phyloP scores from a whole-genome alignment of 2,797 vertebrate genomes.

The Danio choprae region DNA sequence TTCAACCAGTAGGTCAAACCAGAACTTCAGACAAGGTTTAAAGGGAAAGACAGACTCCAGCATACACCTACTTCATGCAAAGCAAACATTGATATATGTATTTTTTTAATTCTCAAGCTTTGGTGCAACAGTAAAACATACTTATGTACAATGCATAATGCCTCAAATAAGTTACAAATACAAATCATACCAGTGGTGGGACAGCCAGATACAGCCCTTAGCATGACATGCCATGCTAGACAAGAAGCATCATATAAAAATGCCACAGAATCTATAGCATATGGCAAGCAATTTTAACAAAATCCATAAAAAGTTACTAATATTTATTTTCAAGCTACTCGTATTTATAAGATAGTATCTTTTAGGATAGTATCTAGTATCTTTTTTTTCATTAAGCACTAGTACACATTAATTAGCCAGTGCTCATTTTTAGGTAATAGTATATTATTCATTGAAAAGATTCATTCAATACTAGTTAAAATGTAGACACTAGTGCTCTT shows the following conservation, averaged over 20 bases:
- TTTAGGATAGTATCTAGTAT: too few relatives aligned
- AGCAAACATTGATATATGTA: slow-evolving; percentile 28
- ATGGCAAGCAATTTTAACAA: too few relatives aligned
- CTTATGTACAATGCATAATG: slow-evolving; percentile 1
- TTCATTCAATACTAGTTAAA: too few relatives aligned
- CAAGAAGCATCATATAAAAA: slow-evolving; percentile 39
- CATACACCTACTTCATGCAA: slow-evolving; percentile 50
- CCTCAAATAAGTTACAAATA: background rate
- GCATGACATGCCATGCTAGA: slow-evolving; percentile 43
- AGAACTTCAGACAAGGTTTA: background rate
- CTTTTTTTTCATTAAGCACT: too few relatives aligned
- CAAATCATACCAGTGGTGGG: slow-evolving; percentile 33
- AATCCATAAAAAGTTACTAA: too few relatives aligned
- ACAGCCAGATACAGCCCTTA: slow-evolving; percentile 13
- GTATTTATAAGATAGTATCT: too few relatives aligned
- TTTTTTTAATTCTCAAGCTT: background rate
- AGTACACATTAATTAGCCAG: too few relatives aligned
- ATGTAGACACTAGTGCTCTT: too few relatives aligned
- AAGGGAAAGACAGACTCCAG: background rate
- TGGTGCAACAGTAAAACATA: background rate
- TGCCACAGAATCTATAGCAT: slow-evolving; percentile 41
- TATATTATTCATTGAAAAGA: too few relatives aligned
- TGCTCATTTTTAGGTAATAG: too few relatives aligned
- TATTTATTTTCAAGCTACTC: too few relatives aligned
- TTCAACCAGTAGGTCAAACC: background rate